Evolutionary conservation across 2,113 vertebrate species (phyloP).

Genomic region (Smithornis capensis): DNA sequence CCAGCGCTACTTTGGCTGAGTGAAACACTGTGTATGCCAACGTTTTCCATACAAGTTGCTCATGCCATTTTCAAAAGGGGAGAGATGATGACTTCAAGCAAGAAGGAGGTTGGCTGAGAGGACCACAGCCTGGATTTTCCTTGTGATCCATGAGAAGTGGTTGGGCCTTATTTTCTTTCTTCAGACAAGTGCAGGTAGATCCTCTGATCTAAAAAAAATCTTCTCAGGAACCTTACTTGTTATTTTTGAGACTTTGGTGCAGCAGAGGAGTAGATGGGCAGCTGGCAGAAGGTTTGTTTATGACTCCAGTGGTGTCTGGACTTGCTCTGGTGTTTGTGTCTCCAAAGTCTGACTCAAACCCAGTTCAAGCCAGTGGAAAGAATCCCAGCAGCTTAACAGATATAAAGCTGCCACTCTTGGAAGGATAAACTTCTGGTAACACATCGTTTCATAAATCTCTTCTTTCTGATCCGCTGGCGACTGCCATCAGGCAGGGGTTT

Average conservation of each 20-base stretch:
- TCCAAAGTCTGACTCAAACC: constrained; percentile 54
- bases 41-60: not conserved
- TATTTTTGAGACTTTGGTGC: not conserved
- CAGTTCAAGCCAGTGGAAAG: constrained; percentile 32
- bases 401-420: constrained; percentile 9
- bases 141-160: not conserved
- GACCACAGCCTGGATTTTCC: not conserved
- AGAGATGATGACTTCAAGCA: not conserved
- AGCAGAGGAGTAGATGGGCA: constrained; percentile 21
- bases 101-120: not conserved
- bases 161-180: not conserved
- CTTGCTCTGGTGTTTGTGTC: constrained; percentile 43
- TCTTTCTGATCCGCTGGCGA: not conserved
- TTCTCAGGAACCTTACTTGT: not conserved
- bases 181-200: not conserved
- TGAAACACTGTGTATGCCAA: not conserved
- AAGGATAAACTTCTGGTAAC: not conserved
- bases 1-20: not conserved
- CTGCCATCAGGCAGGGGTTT: not conserved
- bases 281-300: constrained; percentile 54
- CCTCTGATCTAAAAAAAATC: not conserved
- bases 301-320: constrained; percentile 38
- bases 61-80: not conserved
- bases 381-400: not conserved
- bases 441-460: not conserved